Base-by-base conservation (phyloP, 2,797 vertebrate species). In the Danio kyathit region DNA sequence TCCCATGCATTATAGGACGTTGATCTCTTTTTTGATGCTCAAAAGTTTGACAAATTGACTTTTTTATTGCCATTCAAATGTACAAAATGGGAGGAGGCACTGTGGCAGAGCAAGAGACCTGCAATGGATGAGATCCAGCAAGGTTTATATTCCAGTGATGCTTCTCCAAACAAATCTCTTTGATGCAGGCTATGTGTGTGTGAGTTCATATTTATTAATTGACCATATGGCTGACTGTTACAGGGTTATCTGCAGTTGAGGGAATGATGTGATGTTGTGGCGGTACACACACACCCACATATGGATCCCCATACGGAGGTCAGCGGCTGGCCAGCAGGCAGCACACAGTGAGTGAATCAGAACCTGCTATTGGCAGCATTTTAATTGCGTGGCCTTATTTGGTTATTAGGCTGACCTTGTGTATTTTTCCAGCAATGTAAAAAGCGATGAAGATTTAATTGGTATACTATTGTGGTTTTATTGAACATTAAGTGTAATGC, bases 341-440 rank as follows among this genome's bases (percentile, higher is more conserved):
- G 13, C 21, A 51, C 57, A 52, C 13, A 60, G 48, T 52, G 14
- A 60, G 17, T 79, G 57, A 79, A 52, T 71, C 66, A 79, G 71
- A 61, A 71, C 56, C 57, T 41, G 17, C 38, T 54, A 60, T 61
- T 70, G 21, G 54, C 65, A 79, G 54, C 70, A 17, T 70, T 59
- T 49, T 79, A 60, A 70, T 60, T 63, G 46, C 66, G 12, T 52
- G 44, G n/a, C 43, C 54, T 52, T 79, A 71, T 79, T 79, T 79
- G 57, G 46, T n/a, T n/a, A 61, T 79, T 61, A 49, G 9, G 17
- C 29, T 63, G 9, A 61, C 72, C 72, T 74, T 61, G 72, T 46
- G 29, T 74, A 46, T 60, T 60, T 74, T 61, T 29, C 19, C 69
- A 38, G 72, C 72, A n/a, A 40, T 61, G 43, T 59, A 19, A 74